Evolutionary conservation across 2,888 invertebrate species (phyloP), one percentile per base, ranked within the genome.

Genomic region (Apotomis betuletana): DNA sequence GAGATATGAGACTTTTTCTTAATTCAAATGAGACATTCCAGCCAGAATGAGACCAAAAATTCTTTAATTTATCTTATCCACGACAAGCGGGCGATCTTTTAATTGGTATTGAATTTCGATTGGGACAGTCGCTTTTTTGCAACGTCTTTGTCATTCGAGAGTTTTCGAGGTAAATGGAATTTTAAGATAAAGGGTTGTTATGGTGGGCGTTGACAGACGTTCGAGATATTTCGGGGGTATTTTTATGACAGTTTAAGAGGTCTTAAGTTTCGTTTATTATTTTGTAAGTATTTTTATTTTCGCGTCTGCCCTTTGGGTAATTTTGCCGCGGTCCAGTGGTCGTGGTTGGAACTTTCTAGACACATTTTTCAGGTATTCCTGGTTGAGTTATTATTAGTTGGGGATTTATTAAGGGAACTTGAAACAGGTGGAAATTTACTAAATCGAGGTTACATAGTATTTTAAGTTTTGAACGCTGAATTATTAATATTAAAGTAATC

Each of bases 1-100:
- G 91, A 92, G 92, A 93, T 93, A 92, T 93, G 92, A 91, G 92
- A 91, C 87, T 92, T 92, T 92, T 91, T 92, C 93, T 92, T 93
- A 92, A 93, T 93, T 93, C 92, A 92, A 92, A 93, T 91, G 90
- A 92, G 91, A 81, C 88, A 85, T 86, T 83, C 75, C 89, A 2
- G 87, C 83, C 91, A 91, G 90, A 90, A 91, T 91, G 89, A 83
- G 88, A 57, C 71, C 67, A 67, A 88, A 90, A 91, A 90, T 91
- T 90, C 89, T 87, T 90, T 91, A 91, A 92, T 92, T 92, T 91
- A 92, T 91, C 90, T 87, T 91, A 90, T 90, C 90, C 89, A 6
- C 81, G 79, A 82, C 85, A 83, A 81, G 76, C 78, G 79, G 79
- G 75, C 77, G 81, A 83, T 79, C 79, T 87, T 91, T 90, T 92